Evolutionary conservation across 2,797 vertebrate species (phyloP), one percentile per base, ranked within the genome.

Genomic region (Glyptemys insculpta): DNA sequence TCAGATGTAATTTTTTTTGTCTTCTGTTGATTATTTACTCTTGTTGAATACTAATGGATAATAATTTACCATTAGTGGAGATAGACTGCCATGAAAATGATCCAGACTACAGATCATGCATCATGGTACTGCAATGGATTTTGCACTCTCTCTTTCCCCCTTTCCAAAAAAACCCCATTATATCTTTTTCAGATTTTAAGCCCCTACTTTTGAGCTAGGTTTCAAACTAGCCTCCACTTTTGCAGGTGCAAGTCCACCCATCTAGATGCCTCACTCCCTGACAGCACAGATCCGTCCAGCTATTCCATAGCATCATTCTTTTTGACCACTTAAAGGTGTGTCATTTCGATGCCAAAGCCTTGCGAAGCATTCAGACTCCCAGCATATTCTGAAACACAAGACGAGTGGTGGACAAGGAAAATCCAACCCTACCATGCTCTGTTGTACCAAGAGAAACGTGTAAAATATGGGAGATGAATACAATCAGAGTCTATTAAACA

Each of bases 191-290:
- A 1, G n/a, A 44, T 31, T n/a, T 86, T 82, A n/a, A 81, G 91
- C 12, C 2, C 7, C 37, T 25, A 52, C n/a, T 50, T n/a, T 41
- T 4, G 1, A 0, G 1, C 47, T 2, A 4, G 10, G 79, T 52
- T 92, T 92, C 65, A 9, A 86, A 37, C 78, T 49, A 86, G 5
- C 81, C 1, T 80, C 12, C 82, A 18, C 41, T 85, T 8, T 23
- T 52, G 15, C n/a, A 81, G 12, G 21, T 85, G 7, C 3, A 74
- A 59, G 82, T 94, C 41, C 65, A 1, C 10, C 5, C 2, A 74
- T 18, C 6, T 1, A 72, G 80, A 86, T 49, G 41, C 44, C 74
- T 76, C 37, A 47, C 23, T 76, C 74, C 11, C 6, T 44, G 74
- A 27, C 2, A 41, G 25, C 44, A 47, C 41, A 47, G 23, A 47